These are phyloP conservation scores for Tachina lurida DNA, from an alignment of 2,888 invertebrate species.

Conservation along the genomic window DNA sequence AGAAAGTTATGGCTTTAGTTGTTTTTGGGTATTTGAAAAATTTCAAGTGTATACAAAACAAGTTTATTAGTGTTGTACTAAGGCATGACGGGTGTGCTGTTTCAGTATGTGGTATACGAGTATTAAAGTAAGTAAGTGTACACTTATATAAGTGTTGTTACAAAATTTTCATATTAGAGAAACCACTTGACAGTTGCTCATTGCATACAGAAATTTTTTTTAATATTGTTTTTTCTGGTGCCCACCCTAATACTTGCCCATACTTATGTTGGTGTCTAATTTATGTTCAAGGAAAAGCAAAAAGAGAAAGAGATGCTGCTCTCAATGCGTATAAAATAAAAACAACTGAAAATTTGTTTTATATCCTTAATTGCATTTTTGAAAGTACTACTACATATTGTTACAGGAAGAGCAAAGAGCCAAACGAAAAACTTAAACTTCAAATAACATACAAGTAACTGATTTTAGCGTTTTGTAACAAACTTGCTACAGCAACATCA, in stretches of 20 bases:
- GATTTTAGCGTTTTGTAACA: background rate
- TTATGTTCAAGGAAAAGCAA: slow-evolving; percentile 43
- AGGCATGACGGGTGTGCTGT: background rate
- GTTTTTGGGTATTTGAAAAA: slow-evolving; percentile 5
- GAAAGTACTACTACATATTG: slow-evolving; percentile 53
- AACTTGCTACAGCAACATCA: slow-evolving; percentile 5
- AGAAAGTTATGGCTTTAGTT: slow-evolving; percentile 43
- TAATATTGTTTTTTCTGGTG: no score
- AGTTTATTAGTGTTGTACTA: slow-evolving; percentile 22
- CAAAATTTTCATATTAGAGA: background rate
- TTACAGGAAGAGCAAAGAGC: slow-evolving; percentile 3
- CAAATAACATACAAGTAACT: background rate
- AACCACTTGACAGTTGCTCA: no score
- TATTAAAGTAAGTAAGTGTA: background rate
- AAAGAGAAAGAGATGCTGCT: background rate
- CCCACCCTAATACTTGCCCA: background rate
- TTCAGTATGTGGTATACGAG: background rate
- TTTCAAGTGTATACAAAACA: slow-evolving; percentile 47
- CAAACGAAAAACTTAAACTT: background rate
- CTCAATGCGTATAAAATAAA: background rate
- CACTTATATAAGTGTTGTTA: background rate
- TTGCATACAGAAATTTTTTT: no score
- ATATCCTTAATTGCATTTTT: slow-evolving; percentile 67
- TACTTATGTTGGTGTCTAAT: slow-evolving; percentile 27
- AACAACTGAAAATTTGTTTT: slow-evolving; percentile 61